phyloP scores from a whole-genome alignment of 2,113 vertebrate species.

The Callipepla squamata region DNA sequence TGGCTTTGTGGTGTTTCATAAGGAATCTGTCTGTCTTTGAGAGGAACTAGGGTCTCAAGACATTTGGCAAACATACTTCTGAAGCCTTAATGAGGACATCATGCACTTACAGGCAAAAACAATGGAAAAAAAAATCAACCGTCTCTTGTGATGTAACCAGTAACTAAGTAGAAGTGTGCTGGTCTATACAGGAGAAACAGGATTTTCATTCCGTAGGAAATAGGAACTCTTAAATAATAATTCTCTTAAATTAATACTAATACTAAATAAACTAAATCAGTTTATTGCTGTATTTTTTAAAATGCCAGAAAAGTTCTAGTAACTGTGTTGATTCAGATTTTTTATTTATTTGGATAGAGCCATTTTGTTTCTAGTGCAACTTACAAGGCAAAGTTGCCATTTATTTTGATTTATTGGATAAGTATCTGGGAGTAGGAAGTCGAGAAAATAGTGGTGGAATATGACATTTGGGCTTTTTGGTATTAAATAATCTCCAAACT shows the following conservation, averaged over 20 bases:
- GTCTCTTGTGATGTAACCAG: rapidly evolving
- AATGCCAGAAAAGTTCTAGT: neutral
- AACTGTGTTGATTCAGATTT: neutral
- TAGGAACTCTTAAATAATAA: neutral
- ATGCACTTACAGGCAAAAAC: neutral
- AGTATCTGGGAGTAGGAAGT: neutral
- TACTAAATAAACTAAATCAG: neutral
- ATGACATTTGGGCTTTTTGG: neutral
- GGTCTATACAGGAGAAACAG: neutral
- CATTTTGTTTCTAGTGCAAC: neutral
- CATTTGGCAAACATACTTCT: neutral
- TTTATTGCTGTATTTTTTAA: neutral
- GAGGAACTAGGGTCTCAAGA: neutral
- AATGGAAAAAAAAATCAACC: neutral
- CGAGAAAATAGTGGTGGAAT: neutral
- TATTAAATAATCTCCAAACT: neutral
- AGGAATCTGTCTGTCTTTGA: neutral
- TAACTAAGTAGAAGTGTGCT: neutral
- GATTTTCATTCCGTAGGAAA: neutral
- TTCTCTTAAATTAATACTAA: neutral
- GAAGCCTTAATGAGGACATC: neutral
- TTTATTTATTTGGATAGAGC: neutral
- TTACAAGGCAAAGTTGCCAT: neutral
- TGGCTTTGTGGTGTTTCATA: neutral
- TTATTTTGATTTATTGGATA: neutral